Base-by-base conservation (phyloP, 2,888 invertebrate genomes). In the Villa cingulata region DNA sequence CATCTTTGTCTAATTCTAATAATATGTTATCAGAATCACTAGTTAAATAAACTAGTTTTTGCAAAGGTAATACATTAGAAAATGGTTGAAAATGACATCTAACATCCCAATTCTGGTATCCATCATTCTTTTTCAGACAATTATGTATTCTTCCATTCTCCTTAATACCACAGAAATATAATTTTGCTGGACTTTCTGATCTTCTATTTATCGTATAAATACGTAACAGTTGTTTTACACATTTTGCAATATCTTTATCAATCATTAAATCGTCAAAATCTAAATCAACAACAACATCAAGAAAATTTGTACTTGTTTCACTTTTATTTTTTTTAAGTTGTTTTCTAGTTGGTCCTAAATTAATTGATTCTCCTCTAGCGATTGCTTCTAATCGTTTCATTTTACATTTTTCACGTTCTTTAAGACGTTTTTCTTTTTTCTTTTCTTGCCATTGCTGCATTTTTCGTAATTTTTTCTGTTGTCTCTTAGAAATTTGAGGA, bases 1-100 rank as follows among this genome's bases (percentile, higher is more conserved):
- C 83, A 52, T 81, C 76, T 19, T 83, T 77, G 56, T 87, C 82
- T 58, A 94, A 73, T 45, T 68, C 66, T 48, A 78, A 76, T 54
- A 97, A 75, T 7, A 90, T 70, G 71, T 89, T 90, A 41, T 88
- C 83, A 15, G 96, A 96, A 67, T 98, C 97, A 67, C 94, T 91
- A 5, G 87, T 86, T 54, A 98, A 74, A 70, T 97, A 98, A 2
- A 96, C 77, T 46, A 97, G 69, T 55, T 85, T 80, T 3, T 85
- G 78, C 60, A 81, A 83, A 0, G 78, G 73, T 66, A 91, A 92
- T 40, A 83, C 49, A 45, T 84, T 74, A 14, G 75, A 60, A 65
- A 86, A 90, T 18, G 76, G 67, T 52, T 78, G 71, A 41, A 75
- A 72, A 63, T 80, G 75, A 63, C 86, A 86, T 57, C 80, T 72